Base-by-base conservation (phyloP, 2,113 vertebrate species). In the Sigmodon hispidus region DNA sequence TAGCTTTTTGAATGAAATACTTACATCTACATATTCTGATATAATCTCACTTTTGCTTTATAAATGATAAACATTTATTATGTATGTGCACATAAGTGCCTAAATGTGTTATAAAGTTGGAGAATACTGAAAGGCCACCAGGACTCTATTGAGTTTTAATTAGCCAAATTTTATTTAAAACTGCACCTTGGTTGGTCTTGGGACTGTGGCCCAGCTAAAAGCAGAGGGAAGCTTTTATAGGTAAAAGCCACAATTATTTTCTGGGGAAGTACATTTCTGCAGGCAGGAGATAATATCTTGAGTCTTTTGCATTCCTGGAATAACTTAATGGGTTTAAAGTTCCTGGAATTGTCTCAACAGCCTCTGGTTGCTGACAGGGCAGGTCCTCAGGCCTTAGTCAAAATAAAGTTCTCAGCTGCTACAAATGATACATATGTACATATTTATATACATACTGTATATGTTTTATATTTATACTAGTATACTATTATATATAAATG, bases 1-100 rank as follows among this genome's bases (percentile, higher is more conserved):
- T 70, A 52, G 16, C n/a, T 93, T 16, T 73, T 72, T 26, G 13
- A 94, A 93, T 93, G 73, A 96, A 48, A 93, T 93, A 88, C 22
- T 34, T 89, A 88, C 48, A 88, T 40, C 34, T 86, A 40, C 45
- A 45, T 93, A 21, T 85, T 52, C 22, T 94, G 36, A 90, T 61
- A 72, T 63, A 69, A 57, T 70, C 31, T 87, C 67, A 92, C 4
- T 21, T 40, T 11, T 94, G 45, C 36, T 87, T 70, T 83, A 72
- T 85, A 88, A 88, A 69, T 57, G 36, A 79, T 55, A 36, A 89
- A 61, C 75, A 11, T 48, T 3, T 9, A 72, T 24, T 36, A 43
- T 45, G 17, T 40, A 10, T 83, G 40, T 59, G 22, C 61, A n/a
- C 16, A n/a, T 70, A 43, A 77, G 45, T 81, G 48, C 34, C 43